A percentile compares a stretch with the other conserved stretches of the same genome.
Conservation (phyloP, 2,797 vertebrate species). For the Alcedo atthis region DNA sequence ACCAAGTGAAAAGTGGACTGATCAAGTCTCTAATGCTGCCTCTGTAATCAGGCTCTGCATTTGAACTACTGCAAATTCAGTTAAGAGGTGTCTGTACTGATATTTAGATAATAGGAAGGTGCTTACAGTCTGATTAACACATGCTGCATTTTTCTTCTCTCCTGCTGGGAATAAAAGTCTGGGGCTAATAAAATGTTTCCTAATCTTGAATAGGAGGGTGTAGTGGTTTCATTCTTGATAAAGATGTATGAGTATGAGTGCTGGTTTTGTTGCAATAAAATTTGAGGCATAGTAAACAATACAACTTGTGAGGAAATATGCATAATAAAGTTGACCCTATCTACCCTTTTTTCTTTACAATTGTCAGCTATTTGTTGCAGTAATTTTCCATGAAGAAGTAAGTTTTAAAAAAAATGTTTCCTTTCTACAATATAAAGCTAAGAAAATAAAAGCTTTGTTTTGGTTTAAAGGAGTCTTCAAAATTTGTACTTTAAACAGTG, state of each 20-base stretch:
- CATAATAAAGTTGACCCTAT: not conserved
- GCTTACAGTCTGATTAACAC: not conserved
- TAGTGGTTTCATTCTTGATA: not conserved
- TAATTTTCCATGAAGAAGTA: not conserved
- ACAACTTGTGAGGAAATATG: not conserved
- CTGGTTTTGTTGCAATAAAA: not conserved
- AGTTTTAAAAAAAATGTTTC: not conserved
- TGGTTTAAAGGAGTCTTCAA: not conserved
- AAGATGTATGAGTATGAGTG: not conserved
- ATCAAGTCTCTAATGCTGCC: not conserved
- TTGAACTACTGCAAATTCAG: not conserved
- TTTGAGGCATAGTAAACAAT: not conserved
- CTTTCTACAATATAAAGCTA: not conserved
- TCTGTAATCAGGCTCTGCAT: not conserved
- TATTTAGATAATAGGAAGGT: slow-evolving; percentile 31
- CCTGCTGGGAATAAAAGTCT: slow-evolving; percentile 9
- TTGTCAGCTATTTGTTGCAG: not conserved
- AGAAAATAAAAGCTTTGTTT: not conserved
- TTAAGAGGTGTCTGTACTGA: not conserved
- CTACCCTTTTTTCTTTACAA: not conserved
- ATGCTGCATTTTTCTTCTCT: slow-evolving; percentile 20
- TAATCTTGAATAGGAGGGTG: not conserved
- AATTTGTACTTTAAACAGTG: not conserved
- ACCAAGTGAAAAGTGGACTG: not conserved
- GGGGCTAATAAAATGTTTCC: slow-evolving; percentile 37